Base-by-base conservation (phyloP, 2,113 vertebrate species). In the Pelvicachromis taeniatus region DNA sequence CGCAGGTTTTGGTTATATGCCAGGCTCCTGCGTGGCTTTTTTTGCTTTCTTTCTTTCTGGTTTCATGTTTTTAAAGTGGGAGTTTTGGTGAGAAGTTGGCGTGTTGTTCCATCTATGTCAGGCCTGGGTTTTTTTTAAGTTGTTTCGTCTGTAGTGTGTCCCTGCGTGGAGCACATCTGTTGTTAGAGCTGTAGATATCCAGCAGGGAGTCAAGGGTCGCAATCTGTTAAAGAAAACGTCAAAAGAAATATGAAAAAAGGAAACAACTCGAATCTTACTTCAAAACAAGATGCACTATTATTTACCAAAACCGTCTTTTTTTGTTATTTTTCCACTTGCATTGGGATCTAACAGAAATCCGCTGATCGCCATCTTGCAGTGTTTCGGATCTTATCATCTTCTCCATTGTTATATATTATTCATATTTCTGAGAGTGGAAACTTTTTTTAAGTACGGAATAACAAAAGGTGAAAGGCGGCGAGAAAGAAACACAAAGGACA, bases 51-150 rank as follows among this genome's bases (percentile, higher is more conserved):
- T 65, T 65, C 0, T 13, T 38, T 79, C 55, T 63, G 7, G 40
- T 42, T 87, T 86, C 54, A 35, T 85, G 82, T 86, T 89, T 90
- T 89, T 85, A 77, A 85, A 81, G 87, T 90, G 42, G 81, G 23
- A 81, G 85, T 78, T 92, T 85, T 87, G 79, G 81, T 81, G 70
- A 87, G 59, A 87, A 75, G 90, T 89, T 63, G 61, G 80, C 16
- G 7, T 77, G 31, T 85, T 86, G 78, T 81, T 89, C 78, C 59
- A 65, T 85, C 78, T 12, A 68, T 84, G 33, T 54, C 73, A 33
- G 33, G 63, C 80, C n/a, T 77, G 13, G n/a, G n/a, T 8, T 85
- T 55, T 85, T 59, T 84, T 70, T 2, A 54, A 81, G 54, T 21
- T 9, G 5, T 73, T 81, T 85, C 40, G 35, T 87, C 54, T 85